Evolutionary conservation across 2,888 invertebrate genomes (phyloP).

Genomic region (Orthosia cruda): DNA sequence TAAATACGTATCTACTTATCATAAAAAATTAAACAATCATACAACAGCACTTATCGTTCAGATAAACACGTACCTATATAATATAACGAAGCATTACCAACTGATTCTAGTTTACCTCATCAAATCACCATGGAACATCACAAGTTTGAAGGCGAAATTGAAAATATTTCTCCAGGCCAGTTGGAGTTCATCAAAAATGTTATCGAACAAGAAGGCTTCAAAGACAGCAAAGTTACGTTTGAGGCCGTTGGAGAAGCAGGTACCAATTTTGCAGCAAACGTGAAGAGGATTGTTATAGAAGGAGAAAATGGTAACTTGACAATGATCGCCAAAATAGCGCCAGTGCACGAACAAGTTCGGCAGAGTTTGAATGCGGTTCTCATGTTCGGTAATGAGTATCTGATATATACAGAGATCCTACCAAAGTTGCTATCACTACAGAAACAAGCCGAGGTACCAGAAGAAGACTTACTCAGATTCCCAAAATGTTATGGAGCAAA

Average conservation of each 20-base stretch:
- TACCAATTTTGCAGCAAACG: constrained; percentile 74
- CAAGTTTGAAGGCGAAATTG: constrained; percentile 72
- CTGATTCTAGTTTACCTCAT: neutral
- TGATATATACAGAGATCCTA: constrained; percentile 74
- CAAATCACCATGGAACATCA: constrained; percentile 64
- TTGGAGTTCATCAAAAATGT: constrained; percentile 73
- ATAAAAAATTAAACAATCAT: neutral
- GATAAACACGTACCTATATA: constrained; percentile 47
- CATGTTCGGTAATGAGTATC: constrained; percentile 75
- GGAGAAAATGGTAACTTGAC: constrained; percentile 61
- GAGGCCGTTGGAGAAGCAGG: constrained; percentile 72
- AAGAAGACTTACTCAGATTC: constrained; percentile 70
- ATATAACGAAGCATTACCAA: neutral
- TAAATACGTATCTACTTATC: constrained; percentile 10
- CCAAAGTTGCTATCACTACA: constrained; percentile 75
- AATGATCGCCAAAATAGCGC: constrained; percentile 80
- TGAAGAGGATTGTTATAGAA: constrained; percentile 69
- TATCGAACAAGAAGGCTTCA: constrained; percentile 71
- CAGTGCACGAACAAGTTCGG: constrained; percentile 62
- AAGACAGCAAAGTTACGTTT: constrained; percentile 69
- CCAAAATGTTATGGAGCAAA: constrained; percentile 75
- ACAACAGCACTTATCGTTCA: constrained; percentile 17
- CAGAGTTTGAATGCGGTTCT: constrained; percentile 38
- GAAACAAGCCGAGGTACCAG: constrained; percentile 69
- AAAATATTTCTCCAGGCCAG: constrained; percentile 68